Evolutionary conservation across 2,888 invertebrate species (phyloP).

Genomic region (Scaptomyza tumidula): DNA sequence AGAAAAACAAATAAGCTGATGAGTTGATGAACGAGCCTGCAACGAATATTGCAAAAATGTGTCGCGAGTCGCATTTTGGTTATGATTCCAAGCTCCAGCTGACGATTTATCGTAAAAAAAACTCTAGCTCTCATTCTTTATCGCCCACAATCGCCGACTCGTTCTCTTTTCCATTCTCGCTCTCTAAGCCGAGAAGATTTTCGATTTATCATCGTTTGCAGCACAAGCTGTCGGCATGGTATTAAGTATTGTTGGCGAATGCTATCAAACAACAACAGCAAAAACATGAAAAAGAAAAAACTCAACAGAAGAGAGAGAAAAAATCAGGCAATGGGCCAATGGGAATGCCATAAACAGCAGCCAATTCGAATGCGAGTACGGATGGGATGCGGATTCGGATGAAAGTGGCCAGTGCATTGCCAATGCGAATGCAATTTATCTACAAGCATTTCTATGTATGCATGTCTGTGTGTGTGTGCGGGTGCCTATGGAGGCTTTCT

Average conservation of each 20-base stretch:
- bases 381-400: slow-evolving; percentile 20
- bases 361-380: slow-evolving; percentile 51
- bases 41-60: slow-evolving; percentile 36
- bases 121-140: background rate
- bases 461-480: slow-evolving; percentile 20
- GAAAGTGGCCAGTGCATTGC: slow-evolving; percentile 27
- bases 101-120: slow-evolving; percentile 43
- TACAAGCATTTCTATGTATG: slow-evolving; percentile 13
- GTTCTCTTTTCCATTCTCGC: slow-evolving; percentile 4
- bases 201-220: slow-evolving; percentile 77
- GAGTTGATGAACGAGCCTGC: slow-evolving; percentile 29
- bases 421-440: slow-evolving; percentile 50
- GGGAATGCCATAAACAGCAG: slow-evolving; percentile 58
- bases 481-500: slow-evolving; percentile 37
- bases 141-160: background rate
- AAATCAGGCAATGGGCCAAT: slow-evolving; percentile 38
- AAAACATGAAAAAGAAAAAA: slow-evolving; percentile 10
- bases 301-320: background rate
- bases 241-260: slow-evolving; percentile 67
- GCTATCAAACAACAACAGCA: slow-evolving; percentile 36
- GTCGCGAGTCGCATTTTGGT: slow-evolving; percentile 27
- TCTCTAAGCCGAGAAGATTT: slow-evolving; percentile 74
- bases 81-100: slow-evolving; percentile 46
- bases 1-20: slow-evolving; percentile 11
- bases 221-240: slow-evolving; percentile 71